These are phyloP conservation scores for Nothoprocta pentlandii DNA, from an alignment of 2,113 vertebrate genomes.

Conservation along the genomic window DNA sequence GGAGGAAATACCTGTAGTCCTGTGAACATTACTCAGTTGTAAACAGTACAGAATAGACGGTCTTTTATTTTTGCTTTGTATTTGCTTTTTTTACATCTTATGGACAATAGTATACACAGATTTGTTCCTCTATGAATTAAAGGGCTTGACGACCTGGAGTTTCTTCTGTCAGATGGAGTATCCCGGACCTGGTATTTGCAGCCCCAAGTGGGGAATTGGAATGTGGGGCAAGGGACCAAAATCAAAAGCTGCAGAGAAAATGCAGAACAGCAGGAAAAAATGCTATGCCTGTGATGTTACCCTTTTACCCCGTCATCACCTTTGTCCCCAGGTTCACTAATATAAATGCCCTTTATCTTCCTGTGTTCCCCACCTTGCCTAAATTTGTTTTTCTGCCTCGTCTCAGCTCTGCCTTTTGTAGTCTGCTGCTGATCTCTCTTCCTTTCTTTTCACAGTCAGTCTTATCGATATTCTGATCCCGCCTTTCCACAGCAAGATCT, in stretches of 20 bases:
- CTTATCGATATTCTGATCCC: conserved; percentile 33
- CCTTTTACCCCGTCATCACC: background rate
- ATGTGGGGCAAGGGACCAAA: background rate
- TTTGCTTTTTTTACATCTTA: background rate
- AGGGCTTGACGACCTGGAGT: background rate
- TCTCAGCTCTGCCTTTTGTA: background rate
- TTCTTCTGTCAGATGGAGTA: background rate
- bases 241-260: background rate
- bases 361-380: background rate
- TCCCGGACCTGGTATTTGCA: background rate
- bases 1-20: background rate
- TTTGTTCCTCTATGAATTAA: background rate
- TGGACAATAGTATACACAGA: too few species aligned
- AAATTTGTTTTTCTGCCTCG: background rate
- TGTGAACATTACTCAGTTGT: accelerated
- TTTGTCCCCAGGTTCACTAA: accelerated
- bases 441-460: background rate
- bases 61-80: background rate
- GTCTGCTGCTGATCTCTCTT: background rate
- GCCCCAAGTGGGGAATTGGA: background rate
- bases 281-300: accelerated
- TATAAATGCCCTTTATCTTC: background rate
- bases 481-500: conserved; percentile 17
- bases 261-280: background rate
- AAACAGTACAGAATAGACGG: accelerated